Base-by-base conservation (phyloP, 2,113 vertebrate genomes). In the Puntigrus tetrazona region DNA sequence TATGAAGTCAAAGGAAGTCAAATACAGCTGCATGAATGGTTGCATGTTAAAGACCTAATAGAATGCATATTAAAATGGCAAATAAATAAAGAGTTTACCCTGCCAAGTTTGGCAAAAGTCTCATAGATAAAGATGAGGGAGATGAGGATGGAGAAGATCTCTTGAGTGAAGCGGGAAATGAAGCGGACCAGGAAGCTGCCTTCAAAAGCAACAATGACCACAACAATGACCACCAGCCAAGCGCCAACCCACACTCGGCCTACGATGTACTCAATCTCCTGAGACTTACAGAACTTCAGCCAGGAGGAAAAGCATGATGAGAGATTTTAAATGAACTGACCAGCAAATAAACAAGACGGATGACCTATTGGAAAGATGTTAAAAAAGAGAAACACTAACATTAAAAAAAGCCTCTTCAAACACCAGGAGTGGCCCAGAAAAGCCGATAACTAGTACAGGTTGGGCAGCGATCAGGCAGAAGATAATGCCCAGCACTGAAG, bases 81-180 rank as follows among this genome's bases (percentile, higher is more conserved):
- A 83, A 73, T 84, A 57, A 76, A 74, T n/a, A 65, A 70, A 65
- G 73, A 6, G 5, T 86, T 83, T 94, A 99, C 98, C 94, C 90
- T 95, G 87, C 92, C 75, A 0, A 99, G 93, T 87, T 99, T 99
- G 93, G 90, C 76, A 91, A 99, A 98, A 34, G 98, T 99, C 93
- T 99, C 97, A 0, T 93, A 98, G 93, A 99, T 99, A 94, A 99
- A 99, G 92, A 99, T 99, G 93, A 99, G 95, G 85, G 98, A 99
- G 92, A 99, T 99, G 91, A 99, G 97, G 92, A 99, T 96, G 93
- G 98, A 97, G 92, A 99, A 99, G 91, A 99, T 98, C 93, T 99
- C 98, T 91, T 99, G 97, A 29, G 98, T 99, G 92, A 97, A 99
- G 84, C 97, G 97, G 78, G 97, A 98, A 90, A 99, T 97, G 94